Conservation (phyloP, 2,113 vertebrate species). For the cat (Felis catus) region DNA sequence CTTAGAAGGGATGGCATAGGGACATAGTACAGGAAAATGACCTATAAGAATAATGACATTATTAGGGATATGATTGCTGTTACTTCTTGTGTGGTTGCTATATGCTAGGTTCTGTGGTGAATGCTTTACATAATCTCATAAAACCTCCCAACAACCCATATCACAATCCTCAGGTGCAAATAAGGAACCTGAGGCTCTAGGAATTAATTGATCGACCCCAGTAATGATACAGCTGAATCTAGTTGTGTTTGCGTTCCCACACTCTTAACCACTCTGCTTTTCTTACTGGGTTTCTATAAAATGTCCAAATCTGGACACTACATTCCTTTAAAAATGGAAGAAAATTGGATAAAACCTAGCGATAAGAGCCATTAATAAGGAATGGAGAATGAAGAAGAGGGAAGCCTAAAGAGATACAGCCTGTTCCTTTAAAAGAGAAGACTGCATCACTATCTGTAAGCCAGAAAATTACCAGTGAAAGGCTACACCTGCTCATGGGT, state of each 20-base stretch:
- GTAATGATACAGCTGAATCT: neutral
- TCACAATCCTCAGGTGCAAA: neutral
- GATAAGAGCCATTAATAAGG: neutral
- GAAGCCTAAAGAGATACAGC: neutral
- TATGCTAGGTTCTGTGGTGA: neutral
- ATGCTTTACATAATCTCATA: neutral
- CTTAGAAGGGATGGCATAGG: neutral
- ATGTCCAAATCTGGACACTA: neutral
- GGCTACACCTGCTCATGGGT: neutral
- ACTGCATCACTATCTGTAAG: neutral
- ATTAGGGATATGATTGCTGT: neutral
- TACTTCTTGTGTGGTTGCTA: neutral
- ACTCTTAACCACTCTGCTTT: neutral
- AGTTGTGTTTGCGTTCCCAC: neutral
- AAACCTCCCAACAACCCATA: neutral
- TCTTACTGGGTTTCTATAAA: neutral
- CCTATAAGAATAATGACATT: neutral
- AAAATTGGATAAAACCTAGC: neutral
- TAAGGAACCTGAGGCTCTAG: neutral
- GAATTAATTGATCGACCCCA: neutral
- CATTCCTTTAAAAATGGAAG: neutral
- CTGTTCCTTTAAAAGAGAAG: neutral
- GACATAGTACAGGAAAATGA: neutral
- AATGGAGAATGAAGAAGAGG: neutral
- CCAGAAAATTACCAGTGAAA: neutral